These are phyloP conservation scores for Rhagophthalmus giganteus DNA, from an alignment of 2,888 invertebrate species.

Conservation along the genomic window DNA sequence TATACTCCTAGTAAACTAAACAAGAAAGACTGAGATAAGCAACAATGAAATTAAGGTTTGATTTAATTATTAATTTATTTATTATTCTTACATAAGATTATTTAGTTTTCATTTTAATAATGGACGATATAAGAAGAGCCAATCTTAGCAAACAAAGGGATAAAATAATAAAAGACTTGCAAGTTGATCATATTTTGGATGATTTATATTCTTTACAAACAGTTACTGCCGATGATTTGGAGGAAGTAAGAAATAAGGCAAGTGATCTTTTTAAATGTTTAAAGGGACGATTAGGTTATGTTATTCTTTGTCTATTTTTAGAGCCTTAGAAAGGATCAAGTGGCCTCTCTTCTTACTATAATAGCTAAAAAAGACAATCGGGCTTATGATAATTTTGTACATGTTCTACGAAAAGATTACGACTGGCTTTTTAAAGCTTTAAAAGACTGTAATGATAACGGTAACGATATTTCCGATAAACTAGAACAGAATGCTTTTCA, in stretches of 20 bases:
- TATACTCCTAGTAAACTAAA: not conserved
- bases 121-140: conserved; percentile 25
- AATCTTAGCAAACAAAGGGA: conserved; percentile 29
- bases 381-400: conserved; percentile 62
- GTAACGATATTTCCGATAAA: conserved; percentile 55
- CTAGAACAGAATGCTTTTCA: conserved; percentile 54
- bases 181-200: conserved; percentile 30
- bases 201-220: conserved; percentile 31
- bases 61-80: not conserved
- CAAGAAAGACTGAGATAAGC: not conserved
- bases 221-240: conserved; percentile 36
- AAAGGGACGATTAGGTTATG: conserved; percentile 6
- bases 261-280: conserved; percentile 13
- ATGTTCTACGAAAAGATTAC: conserved; percentile 61
- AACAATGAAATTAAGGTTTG: conserved; percentile 11
- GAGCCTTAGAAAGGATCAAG: conserved; percentile 53
- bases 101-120: conserved; percentile 23
- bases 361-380: conserved; percentile 53
- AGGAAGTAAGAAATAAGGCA: conserved; percentile 35
- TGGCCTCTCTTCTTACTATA: conserved; percentile 54
- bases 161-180: conserved; percentile 33
- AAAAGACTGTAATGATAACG: conserved; percentile 43
- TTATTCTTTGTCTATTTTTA: conserved; percentile 43
- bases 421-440: conserved; percentile 62
- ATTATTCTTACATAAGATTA: not conserved